These are phyloP conservation scores for Liasis olivaceus DNA, from an alignment of 2,797 vertebrate species.

Conservation along the genomic window DNA sequence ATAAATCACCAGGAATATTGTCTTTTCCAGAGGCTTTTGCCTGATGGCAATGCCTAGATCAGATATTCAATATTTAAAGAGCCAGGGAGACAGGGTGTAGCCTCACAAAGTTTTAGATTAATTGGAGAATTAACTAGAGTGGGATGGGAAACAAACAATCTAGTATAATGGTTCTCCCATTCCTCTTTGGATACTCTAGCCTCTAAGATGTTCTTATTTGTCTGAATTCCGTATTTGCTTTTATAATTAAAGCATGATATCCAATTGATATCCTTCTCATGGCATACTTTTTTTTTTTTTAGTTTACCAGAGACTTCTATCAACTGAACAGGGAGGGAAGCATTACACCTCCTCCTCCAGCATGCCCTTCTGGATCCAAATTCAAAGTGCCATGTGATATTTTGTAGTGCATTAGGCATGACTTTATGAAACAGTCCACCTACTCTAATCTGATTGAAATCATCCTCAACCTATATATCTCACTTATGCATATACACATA, in stretches of 20 bases:
- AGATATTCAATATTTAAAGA: too few relatives aligned
- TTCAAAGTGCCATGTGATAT: background rate
- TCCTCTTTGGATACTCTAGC: too few relatives aligned
- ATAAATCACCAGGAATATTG: too few relatives aligned
- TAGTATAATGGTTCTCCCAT: too few relatives aligned
- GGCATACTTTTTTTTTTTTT: background rate
- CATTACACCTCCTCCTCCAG: background rate
- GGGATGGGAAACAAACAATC: too few relatives aligned
- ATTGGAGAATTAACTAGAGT: too few relatives aligned
- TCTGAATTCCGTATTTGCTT: background rate
- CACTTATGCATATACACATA: background rate
- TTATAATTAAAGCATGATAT: background rate
- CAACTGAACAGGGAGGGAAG: background rate
- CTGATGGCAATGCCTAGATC: too few relatives aligned
- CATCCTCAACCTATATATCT: background rate
- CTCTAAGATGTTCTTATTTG: too few relatives aligned
- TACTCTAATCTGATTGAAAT: background rate
- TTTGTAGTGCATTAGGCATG: background rate
- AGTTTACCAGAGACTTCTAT: background rate
- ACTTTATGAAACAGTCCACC: background rate
- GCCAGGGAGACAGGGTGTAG: too few relatives aligned
- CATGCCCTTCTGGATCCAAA: background rate
- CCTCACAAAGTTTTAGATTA: too few relatives aligned
- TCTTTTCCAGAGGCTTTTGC: too few relatives aligned
- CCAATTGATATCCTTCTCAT: background rate